Conservation (phyloP, 1,140 invertebrate genomes). For the Philotrypesis tridentata region DNA sequence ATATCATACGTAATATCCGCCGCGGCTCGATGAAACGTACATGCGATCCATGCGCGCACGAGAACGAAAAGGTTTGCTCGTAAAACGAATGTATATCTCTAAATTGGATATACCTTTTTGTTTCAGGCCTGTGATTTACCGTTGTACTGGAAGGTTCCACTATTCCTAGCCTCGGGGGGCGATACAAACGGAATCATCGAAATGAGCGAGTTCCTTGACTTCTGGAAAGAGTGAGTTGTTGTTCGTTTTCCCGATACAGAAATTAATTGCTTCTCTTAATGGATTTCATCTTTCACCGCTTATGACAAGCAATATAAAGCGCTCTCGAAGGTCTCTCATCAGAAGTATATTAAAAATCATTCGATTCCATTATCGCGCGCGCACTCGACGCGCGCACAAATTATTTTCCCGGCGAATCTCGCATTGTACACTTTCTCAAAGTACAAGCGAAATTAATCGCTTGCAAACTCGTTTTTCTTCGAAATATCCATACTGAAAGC, state of each 20-base stretch:
- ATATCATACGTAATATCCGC: no score
- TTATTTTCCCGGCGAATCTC: no score
- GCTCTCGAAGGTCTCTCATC: no score
- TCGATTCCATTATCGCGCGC: no score
- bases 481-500: background rate
- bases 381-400: no score
- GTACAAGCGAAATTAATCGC: no score
- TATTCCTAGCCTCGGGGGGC: conserved; percentile 90
- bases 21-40: no score
- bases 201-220: conserved; percentile 88
- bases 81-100: background rate
- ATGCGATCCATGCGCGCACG: no score
- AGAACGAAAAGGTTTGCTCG: no score
- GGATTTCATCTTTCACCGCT: background rate
- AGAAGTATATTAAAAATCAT: no score
- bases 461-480: background rate
- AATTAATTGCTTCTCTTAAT: background rate
- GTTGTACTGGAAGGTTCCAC: conserved; percentile 95
- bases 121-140: conserved; percentile 85
- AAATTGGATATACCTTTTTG: conserved; percentile 43
- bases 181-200: conserved; percentile 83
- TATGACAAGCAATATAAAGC: background rate
- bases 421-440: no score
- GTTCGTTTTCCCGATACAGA: conserved; percentile 12
- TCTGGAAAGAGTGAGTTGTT: conserved; percentile 89